Evolutionary conservation across 2,113 vertebrate genomes (phyloP), one percentile per base, ranked within the genome.

Genomic region (Albula goreensis): DNA sequence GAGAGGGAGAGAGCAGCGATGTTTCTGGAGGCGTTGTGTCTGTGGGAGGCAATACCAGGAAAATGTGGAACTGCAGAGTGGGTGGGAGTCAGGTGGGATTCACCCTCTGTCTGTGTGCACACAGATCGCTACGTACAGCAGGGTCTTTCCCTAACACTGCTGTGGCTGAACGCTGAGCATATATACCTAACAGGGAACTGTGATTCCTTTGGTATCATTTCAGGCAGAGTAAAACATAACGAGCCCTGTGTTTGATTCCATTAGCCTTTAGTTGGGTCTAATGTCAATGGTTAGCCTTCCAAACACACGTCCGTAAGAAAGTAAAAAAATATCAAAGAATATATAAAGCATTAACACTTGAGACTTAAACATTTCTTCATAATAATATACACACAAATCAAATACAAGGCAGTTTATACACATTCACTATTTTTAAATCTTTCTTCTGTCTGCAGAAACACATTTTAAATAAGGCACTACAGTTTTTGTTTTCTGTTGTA

Each of bases 1-100:
- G 53, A 48, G 19, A 63, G 53, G 53, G 52, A 85, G 22, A 9
- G 2, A 79, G 82, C 31, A 15, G 57, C 50, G 9, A 9, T 66
- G 31, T 81, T 56, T 85, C 78, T 53, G 22, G 85, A 85, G 85
- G 78, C 60, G 22, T 41, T 41, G 12, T 60, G 78, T 74, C 50
- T 82, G 80, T 82, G 60, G 70, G 80, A 78, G 70, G 80, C 51
- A 22, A 17, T 60, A 50, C 80, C 13, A 51, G 51, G 50, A 78
- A 19, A 56, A 52, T 48, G 50, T 19, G 66, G 25, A 41, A 78
- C 85, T 50, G 15, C 10, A 31, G 70, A 82, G 70, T 17, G 41
- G 74, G 22, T 56, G 51, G 50, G 52, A 56, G 56, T 85, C 51
- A 56, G 84, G 74, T 85, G 74, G 25, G 77, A 80, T 80, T 80